Evolutionary conservation across 2,113 vertebrate genomes (phyloP).

Genomic region (Oxyura jamaicensis): DNA sequence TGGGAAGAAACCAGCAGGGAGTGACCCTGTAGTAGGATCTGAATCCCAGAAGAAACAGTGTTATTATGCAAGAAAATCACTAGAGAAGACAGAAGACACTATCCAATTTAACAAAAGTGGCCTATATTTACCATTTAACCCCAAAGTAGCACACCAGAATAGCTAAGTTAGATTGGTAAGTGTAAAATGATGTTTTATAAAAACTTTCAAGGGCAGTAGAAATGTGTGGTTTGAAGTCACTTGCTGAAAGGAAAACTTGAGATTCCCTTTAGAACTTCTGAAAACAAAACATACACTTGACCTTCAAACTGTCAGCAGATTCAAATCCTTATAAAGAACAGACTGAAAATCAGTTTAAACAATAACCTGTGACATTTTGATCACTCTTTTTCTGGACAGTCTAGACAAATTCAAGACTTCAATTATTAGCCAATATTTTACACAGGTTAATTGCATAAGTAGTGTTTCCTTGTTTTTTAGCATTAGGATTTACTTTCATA

Average conservation of each 20-base stretch:
- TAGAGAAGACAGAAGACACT: background rate
- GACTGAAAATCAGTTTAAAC: background rate
- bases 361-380: background rate
- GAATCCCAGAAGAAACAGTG: background rate
- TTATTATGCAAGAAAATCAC: constrained; percentile 1
- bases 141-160: background rate
- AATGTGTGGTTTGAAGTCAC: background rate
- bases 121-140: constrained; percentile 26
- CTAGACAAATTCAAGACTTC: background rate
- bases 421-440: background rate
- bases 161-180: background rate
- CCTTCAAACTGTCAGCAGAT: background rate
- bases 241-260: background rate
- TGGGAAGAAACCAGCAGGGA: background rate
- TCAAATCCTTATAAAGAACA: background rate
- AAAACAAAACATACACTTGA: background rate
- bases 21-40: background rate
- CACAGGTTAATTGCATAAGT: background rate
- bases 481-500: background rate
- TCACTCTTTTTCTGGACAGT: background rate
- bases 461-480: background rate
- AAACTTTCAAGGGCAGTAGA: background rate
- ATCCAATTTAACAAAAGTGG: constrained; percentile 16
- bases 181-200: background rate
- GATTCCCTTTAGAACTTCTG: background rate